phyloP scores from a whole-genome alignment of 30 jellyfish, hydroid and myxozoan species.

The Turritopsis rubra region DNA sequence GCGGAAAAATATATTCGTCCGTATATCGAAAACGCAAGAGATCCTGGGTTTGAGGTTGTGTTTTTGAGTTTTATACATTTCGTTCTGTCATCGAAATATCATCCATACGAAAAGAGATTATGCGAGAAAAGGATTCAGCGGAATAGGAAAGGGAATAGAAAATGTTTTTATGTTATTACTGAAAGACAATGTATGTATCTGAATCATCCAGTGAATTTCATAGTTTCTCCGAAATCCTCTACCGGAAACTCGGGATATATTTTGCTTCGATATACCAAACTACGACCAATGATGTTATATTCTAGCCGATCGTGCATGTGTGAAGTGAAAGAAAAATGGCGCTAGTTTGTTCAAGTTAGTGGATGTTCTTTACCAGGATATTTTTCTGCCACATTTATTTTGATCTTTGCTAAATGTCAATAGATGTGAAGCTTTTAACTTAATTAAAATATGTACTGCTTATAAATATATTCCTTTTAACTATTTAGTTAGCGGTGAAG shows the following conservation, averaged over 20 bases:
- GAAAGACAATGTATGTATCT: too few relatives aligned
- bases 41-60: too few relatives aligned
- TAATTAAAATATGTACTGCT: not conserved
- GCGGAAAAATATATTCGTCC: too few relatives aligned
- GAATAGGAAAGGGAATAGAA: too few relatives aligned
- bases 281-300: not conserved
- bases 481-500: conserved; percentile 84
- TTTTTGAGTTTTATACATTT: too few relatives aligned
- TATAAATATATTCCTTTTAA: not conserved
- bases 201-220: too few relatives aligned
- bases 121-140: too few relatives aligned
- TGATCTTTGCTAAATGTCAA: not conserved
- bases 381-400: not conserved
- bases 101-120: too few relatives aligned
- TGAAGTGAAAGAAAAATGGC: conserved; percentile 51
- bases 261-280: not conserved
- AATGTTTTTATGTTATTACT: too few relatives aligned
- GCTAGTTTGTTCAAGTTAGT: conserved; percentile 83
- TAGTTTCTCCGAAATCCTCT: too few relatives aligned
- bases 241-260: not conserved
- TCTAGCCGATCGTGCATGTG: not conserved
- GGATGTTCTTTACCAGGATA: not conserved
- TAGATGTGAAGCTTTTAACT: not conserved
- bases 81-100: too few relatives aligned
- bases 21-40: too few relatives aligned